Evolutionary conservation across 2,888 invertebrate genomes (phyloP).

Genomic region (Beris morrisii): DNA sequence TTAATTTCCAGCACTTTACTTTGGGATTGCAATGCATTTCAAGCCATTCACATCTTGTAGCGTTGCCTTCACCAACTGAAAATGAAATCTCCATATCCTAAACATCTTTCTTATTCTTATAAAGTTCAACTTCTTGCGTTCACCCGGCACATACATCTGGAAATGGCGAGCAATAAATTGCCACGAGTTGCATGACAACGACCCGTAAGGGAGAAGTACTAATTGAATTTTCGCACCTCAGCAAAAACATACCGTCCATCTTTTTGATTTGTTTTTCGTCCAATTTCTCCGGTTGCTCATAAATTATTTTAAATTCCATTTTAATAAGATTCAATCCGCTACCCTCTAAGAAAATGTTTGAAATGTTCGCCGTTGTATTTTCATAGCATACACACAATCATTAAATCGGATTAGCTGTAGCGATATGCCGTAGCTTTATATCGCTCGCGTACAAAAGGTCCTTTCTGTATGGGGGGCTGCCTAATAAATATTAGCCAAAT

Average conservation of each 20-base stretch:
- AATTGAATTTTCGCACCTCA: constrained; percentile 35
- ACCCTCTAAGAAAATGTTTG: constrained; percentile 21
- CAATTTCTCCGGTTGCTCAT: constrained; percentile 14
- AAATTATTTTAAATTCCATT: constrained; percentile 31
- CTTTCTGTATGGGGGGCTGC: constrained; percentile 1
- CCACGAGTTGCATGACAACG: constrained; percentile 31
- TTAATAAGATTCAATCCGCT: constrained; percentile 25
- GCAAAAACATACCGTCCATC: constrained; percentile 3
- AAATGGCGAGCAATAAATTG: neutral
- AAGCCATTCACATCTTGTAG: too few relatives aligned
- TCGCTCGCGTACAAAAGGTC: too few relatives aligned
- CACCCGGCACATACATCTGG: too few relatives aligned
- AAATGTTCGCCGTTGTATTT: constrained; percentile 8
- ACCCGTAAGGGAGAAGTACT: constrained; percentile 16
- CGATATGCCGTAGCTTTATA: too few relatives aligned
- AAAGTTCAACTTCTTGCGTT: too few relatives aligned
- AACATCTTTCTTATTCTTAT: too few relatives aligned
- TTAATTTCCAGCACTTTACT: too few relatives aligned
- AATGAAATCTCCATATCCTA: too few relatives aligned
- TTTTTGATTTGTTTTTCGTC: constrained; percentile 20
- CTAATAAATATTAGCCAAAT: constrained; percentile 37
- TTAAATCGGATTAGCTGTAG: neutral
- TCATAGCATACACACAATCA: constrained; percentile 12
- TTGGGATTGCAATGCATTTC: too few relatives aligned
- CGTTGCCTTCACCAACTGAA: too few relatives aligned